phyloP scores from a whole-genome alignment of 2,888 invertebrate species.

The Fabriciana adippe region DNA sequence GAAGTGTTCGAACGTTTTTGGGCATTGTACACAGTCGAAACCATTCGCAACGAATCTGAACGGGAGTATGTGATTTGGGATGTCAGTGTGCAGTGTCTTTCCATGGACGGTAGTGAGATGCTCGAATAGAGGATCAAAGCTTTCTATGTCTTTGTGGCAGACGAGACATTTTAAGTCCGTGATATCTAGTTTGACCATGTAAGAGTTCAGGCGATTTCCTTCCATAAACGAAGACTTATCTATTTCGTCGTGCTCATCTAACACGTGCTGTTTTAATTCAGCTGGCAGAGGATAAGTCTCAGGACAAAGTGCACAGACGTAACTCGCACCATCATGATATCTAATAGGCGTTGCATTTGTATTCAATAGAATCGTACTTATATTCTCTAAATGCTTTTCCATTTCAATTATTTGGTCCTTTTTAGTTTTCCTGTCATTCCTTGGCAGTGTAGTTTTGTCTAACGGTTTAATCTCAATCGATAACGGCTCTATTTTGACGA shows the following conservation, averaged over 20 bases:
- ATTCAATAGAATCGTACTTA: slow-evolving; percentile 50
- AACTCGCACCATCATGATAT: slow-evolving; percentile 34
- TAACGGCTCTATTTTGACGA: slow-evolving; percentile 27
- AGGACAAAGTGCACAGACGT: slow-evolving; percentile 32
- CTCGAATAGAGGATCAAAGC: slow-evolving; percentile 38
- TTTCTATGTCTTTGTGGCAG: slow-evolving; percentile 35
- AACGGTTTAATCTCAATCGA: slow-evolving; percentile 13
- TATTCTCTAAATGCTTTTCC: slow-evolving; percentile 53
- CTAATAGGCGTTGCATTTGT: slow-evolving; percentile 61
- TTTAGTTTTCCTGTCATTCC: slow-evolving; percentile 31
- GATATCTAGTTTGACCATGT: slow-evolving; percentile 57
- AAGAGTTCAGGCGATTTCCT: slow-evolving; percentile 50
- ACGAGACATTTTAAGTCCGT: slow-evolving; percentile 45
- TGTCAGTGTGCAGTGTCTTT: slow-evolving; percentile 44
- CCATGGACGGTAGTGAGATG: slow-evolving; percentile 41
- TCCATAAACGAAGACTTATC: slow-evolving; percentile 48
- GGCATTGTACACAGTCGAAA: slow-evolving; percentile 45
- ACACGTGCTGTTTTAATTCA: slow-evolving; percentile 31
- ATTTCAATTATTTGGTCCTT: slow-evolving; percentile 31
- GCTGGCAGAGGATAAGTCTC: slow-evolving; percentile 32
- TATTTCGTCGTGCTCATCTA: slow-evolving; percentile 34
- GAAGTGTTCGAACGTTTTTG: slow-evolving; percentile 42
- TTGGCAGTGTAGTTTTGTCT: slow-evolving; percentile 17
- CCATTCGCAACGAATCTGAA: slow-evolving; percentile 51
- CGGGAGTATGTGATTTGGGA: slow-evolving; percentile 53